phyloP scores from a whole-genome alignment of 2,888 invertebrate genomes.

The Acleris cristana region DNA sequence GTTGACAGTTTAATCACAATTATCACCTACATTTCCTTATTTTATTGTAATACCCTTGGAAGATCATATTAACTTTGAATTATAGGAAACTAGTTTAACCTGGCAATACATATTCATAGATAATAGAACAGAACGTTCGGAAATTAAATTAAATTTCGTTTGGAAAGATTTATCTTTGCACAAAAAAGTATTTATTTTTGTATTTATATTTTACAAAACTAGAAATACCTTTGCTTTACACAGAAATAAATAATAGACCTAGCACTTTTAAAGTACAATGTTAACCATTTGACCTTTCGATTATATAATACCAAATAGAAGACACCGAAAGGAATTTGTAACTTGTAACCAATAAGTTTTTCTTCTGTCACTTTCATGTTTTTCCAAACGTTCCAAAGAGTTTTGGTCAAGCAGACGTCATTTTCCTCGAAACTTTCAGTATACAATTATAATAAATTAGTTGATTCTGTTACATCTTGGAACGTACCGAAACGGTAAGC shows the following conservation, averaged over 20 bases:
- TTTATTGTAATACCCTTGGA: too few species aligned
- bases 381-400: slow-evolving; percentile 11
- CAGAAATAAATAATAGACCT: too few species aligned
- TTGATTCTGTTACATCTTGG: slow-evolving; percentile 1
- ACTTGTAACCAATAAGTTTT: too few species aligned
- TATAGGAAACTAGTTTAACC: not conserved
- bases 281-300: not conserved
- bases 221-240: too few species aligned
- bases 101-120: slow-evolving; percentile 26
- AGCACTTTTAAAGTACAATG: not conserved
- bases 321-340: too few species aligned
- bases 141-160: not conserved
- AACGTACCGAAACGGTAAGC: too few species aligned
- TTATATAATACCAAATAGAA: not conserved
- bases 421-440: slow-evolving; percentile 5
- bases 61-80: not conserved
- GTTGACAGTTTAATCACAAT: too few species aligned
- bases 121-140: slow-evolving; percentile 6
- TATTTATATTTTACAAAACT: too few species aligned
- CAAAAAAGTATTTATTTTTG: not conserved
- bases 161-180: not conserved
- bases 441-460: not conserved
- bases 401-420: slow-evolving; percentile 8
- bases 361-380: slow-evolving; percentile 13
- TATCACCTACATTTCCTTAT: too few species aligned